Evolutionary conservation across 2,113 vertebrate genomes (phyloP), one percentile per base, ranked within the genome.

Genomic region (Pseudorhombus dupliciocellatus): DNA sequence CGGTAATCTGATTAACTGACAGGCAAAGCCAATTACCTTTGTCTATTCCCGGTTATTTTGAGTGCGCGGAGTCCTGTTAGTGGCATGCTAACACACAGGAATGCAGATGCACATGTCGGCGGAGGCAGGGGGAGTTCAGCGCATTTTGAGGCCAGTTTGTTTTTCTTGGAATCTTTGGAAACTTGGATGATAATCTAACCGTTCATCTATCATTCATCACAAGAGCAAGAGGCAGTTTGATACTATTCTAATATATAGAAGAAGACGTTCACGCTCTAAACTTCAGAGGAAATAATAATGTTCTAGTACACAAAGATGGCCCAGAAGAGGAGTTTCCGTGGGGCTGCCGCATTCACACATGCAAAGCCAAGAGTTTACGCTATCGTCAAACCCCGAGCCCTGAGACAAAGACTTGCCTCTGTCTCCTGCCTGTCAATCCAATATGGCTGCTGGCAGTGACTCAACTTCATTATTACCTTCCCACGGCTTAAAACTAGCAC

Each of bases 401-500:
- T 61, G 46, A 44, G 21, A 87, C 84, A 89, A 88, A 85, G 80
- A 79, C 64, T 60, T 86, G 62, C 73, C 66, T 84, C 85, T 61
- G 66, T 81, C 73, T 78, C 57, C 52, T 62, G 81, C 63, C 71
- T 75, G 80, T 89, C 87, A 79, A 81, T 90, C 82, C 84, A 85
- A 78, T 70, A 79, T 68, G 72, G 85, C 21, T 40, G 58, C 37
- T 90, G 88, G 89, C 88, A 85, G 74, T 7, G 64, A 44, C 66
- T 88, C 87, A 75, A 78, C 69, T 90, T 83, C 78, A 84, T 88
- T 88, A 91, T 89, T 88, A 80, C 75, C 81, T 89, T 88, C 88
- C 85, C 89, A 86, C 69, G 73, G 81, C 59, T 84, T 88, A 51
- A 70, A 73, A 69, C 55, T 46, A 61, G 48, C 53, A 14, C 37